Percentiles rank a stretch among this genome's conserved stretches.
phyloP scores from a whole-genome alignment of 2,113 vertebrate species.

The Cnemophilus loriae region DNA sequence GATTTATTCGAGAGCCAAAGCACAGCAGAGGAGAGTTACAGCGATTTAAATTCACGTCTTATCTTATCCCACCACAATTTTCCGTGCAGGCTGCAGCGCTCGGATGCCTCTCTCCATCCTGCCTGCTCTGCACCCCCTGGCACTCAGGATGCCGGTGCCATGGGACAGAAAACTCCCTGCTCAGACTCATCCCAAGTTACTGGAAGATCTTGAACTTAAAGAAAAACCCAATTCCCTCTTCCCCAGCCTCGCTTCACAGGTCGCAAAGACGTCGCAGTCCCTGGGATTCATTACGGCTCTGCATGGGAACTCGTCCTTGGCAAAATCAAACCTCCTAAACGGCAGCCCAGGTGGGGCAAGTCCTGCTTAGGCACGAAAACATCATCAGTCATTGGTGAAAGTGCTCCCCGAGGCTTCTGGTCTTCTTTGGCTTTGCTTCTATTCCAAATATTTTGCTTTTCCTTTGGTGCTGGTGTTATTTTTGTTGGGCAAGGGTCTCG shows the following conservation, averaged over 20 bases:
- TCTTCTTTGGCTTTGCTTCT: background rate
- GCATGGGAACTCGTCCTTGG: background rate
- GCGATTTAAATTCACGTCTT: background rate
- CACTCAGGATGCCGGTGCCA: fast-evolving
- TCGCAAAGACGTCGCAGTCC: fast-evolving
- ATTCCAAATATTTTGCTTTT: conserved; percentile 23
- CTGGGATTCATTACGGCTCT: background rate
- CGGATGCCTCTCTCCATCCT: background rate
- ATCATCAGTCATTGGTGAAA: background rate
- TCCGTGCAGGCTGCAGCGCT: fast-evolving
- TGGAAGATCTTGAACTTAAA: background rate
- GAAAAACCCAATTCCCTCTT: background rate
- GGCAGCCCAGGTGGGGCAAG: background rate
- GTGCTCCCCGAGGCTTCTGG: background rate
- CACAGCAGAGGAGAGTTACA: background rate
- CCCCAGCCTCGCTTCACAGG: fast-evolving
- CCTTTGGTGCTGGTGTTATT: background rate
- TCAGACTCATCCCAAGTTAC: background rate
- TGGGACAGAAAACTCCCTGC: background rate
- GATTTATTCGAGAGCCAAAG: background rate
- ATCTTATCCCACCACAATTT: background rate
- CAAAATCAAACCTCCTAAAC: background rate
- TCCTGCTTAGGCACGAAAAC: background rate
- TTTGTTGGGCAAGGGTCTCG: background rate
- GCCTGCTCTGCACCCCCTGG: background rate